phyloP scores from a whole-genome alignment of 1,140 invertebrate species.

The Cecropterus lyciades region DNA sequence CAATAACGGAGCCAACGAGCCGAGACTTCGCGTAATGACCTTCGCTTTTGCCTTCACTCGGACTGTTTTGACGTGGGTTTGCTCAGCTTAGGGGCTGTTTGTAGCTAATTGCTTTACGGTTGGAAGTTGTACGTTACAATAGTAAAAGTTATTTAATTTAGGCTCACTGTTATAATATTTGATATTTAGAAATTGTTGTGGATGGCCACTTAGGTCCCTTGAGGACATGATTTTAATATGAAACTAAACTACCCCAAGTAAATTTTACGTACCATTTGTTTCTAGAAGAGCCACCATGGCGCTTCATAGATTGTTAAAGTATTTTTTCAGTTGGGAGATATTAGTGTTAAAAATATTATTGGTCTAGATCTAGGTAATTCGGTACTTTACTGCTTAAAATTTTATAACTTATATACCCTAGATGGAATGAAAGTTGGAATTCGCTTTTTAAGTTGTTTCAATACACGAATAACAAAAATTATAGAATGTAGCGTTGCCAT shows the following conservation, averaged over 20 bases:
- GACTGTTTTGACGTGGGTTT: slow-evolving; percentile 9
- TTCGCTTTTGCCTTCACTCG: slow-evolving; percentile 8
- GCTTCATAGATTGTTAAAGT: no score
- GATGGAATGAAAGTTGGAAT: no score
- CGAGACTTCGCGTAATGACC: slow-evolving; percentile 8
- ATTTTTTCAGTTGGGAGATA: no score
- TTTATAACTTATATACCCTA: no score
- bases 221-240: not conserved
- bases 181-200: not conserved
- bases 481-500: no score
- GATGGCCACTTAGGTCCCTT: not conserved
- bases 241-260: not conserved
- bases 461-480: no score
- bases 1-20: slow-evolving; percentile 17
- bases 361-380: no score
- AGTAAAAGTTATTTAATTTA: not conserved
- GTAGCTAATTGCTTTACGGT: slow-evolving; percentile 13
- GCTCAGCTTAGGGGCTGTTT: slow-evolving; percentile 1
- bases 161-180: not conserved
- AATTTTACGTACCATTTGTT: no score
- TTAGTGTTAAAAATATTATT: no score
- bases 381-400: no score
- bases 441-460: no score
- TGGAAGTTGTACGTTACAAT: not conserved
- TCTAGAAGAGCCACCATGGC: no score